These are phyloP conservation scores for Empidonax alnorum DNA, from an alignment of 2,113 vertebrate species.

Conservation along the genomic window DNA sequence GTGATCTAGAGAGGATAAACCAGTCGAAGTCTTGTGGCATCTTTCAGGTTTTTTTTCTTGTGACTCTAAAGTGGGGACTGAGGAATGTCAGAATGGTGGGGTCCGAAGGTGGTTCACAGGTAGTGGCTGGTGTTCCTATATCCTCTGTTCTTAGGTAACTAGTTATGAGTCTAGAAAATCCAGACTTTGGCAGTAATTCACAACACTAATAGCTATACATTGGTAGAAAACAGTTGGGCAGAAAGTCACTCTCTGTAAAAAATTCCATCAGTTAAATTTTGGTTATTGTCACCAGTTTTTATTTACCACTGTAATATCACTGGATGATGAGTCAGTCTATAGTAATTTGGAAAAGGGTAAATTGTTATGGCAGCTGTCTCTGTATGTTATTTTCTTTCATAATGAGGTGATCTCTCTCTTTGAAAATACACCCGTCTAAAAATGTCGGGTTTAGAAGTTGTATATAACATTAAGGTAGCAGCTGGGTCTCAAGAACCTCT, in stretches of 20 bases:
- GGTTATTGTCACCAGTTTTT: background rate
- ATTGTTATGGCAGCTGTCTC: background rate
- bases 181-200: background rate
- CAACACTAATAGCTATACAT: background rate
- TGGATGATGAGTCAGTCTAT: background rate
- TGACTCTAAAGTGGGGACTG: background rate
- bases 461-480: background rate
- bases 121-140: background rate
- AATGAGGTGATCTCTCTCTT: background rate
- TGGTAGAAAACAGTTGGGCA: background rate
- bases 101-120: background rate
- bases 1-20: background rate
- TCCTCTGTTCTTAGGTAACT: background rate
- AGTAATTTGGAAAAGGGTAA: background rate
- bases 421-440: background rate
- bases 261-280: background rate
- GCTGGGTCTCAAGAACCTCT: background rate
- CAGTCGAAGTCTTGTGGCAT: background rate
- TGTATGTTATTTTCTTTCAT: background rate
- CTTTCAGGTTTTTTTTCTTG: background rate
- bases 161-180: background rate
- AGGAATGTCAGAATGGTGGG: background rate
- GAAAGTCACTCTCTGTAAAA: background rate
- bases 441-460: background rate
- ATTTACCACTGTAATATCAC: background rate